Evolutionary conservation across 1,140 invertebrate genomes (phyloP).

Genomic region (Atopsyche davidsoni): DNA sequence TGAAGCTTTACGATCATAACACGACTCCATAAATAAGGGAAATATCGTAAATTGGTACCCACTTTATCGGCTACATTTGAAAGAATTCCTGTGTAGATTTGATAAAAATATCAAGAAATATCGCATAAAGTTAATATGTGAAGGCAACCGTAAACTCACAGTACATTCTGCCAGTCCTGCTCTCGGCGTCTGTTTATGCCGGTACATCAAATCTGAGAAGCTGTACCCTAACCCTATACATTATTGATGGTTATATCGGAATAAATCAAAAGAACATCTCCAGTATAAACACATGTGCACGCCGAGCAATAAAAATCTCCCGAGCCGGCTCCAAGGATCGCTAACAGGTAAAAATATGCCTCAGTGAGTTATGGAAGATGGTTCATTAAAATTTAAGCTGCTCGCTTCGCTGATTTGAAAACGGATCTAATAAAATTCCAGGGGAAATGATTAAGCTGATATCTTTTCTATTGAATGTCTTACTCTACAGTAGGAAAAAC

Average conservation of each 20-base stretch:
- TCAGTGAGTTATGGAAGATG: no score
- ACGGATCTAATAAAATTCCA: no score
- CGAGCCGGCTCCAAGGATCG: no score
- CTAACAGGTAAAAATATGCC: no score
- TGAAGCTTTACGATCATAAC: neutral
- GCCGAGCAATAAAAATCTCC: no score
- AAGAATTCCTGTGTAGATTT: slow-evolving; percentile 9
- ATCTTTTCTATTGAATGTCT: no score
- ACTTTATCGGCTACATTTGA: neutral
- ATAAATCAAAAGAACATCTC: slow-evolving; percentile 26
- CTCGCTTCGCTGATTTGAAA: no score
- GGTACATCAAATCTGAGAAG: slow-evolving; percentile 7
- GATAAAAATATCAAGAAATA: slow-evolving; percentile 23
- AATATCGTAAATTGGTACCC: slow-evolving; percentile 21
- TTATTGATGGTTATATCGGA: slow-evolving; percentile 28
- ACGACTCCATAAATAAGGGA: slow-evolving; percentile 19
- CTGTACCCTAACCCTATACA: slow-evolving; percentile 9
- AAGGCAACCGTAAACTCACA: slow-evolving; percentile 26
- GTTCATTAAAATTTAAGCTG: no score
- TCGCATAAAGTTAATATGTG: slow-evolving; percentile 26
- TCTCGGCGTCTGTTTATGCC: slow-evolving; percentile 4
- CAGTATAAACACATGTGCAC: slow-evolving; percentile 5
- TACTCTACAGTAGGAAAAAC: no score
- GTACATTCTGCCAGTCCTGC: slow-evolving; percentile 16
- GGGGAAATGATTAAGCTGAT: no score